Evolutionary conservation across 2,888 invertebrate species (phyloP), one percentile per base, ranked within the genome.

Genomic region (Drosophila barbarae): DNA sequence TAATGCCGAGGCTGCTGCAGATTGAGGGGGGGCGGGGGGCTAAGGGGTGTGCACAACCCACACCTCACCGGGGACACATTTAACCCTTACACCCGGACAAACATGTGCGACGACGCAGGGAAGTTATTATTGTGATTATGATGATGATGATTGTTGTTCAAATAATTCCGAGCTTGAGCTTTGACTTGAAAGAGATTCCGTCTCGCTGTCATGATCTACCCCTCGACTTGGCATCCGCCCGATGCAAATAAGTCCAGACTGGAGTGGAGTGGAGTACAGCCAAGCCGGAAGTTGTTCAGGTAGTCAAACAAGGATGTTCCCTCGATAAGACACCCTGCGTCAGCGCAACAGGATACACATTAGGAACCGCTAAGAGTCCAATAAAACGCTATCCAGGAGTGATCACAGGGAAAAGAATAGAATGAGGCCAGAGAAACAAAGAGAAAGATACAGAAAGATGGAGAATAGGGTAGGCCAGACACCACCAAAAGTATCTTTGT

Each of bases 291-390:
- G 81, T 77, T 15, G 49, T 47, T 74, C 85, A 78, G 78, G 85
- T 84, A 85, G 82, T 52, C 53, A 36, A 18, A 34, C 42, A 38
- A 64, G 23, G 50, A 53, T 28, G 38, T 52, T 32, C 26, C 44
- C 13, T 30, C 15, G 35, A 39, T 58, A 47, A 68, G 64, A 58
- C 71, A 68, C 68, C 71, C 68, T 51, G 65, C 32, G 23, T 47
- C 21, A 53, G 61, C 52, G 68, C 82, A 84, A 85, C 86, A 85
- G 79, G 84, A 85, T 81, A 75, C 76, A 72, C 78, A 84, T 85
- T 81, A 78, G 76, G 67, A 70, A 56, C 76, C 84, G 69, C 84
- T 70, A 81, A 84, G 82, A 64, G 79, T 63, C 72, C 50, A 66
- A 60, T 77, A 77, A 77, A 70, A 61, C 47, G 63, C 61, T 54